Evolutionary conservation across 92 coral and sea anemone genomes (phyloP).

Genomic region (Porites divaricata): DNA sequence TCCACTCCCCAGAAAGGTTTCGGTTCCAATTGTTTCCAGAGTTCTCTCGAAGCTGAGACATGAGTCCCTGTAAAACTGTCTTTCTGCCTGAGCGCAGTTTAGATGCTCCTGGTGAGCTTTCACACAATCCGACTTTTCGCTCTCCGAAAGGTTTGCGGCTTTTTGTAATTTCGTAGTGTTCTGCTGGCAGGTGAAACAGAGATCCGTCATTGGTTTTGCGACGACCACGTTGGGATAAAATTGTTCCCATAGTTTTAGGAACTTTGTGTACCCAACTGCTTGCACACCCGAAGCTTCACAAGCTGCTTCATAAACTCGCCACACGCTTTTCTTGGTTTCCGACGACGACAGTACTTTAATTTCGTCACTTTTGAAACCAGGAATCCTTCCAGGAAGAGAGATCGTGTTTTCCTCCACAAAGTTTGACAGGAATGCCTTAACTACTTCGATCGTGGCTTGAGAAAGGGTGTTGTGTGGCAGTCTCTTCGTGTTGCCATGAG

Average conservation of each 20-base stretch:
- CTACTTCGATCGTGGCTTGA: conserved; percentile 21
- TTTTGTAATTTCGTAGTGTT: conserved; percentile 29
- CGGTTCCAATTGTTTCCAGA: neutral
- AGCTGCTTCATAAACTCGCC: conserved; percentile 15
- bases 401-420: no score
- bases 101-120: conserved; percentile 12
- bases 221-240: neutral
- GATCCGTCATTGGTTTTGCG: conserved; percentile 46
- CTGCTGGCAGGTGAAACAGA: conserved; percentile 36
- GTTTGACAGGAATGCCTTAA: conserved; percentile 18
- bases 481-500: conserved; percentile 45
- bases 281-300: conserved; percentile 16
- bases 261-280: conserved; percentile 12
- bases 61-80: conserved; percentile 41
- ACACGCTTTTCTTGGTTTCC: conserved; percentile 10
- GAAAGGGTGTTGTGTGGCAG: conserved; percentile 44
- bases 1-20: neutral
- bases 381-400: no score
- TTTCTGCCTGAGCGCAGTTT: conserved; percentile 30
- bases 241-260: neutral
- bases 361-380: no score
- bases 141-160: conserved; percentile 2
- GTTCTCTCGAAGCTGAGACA: conserved; percentile 16
- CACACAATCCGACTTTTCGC: conserved; percentile 8
- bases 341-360: no score